phyloP scores from a whole-genome alignment of 2,113 vertebrate genomes.

The Laticauda laticaudata region DNA sequence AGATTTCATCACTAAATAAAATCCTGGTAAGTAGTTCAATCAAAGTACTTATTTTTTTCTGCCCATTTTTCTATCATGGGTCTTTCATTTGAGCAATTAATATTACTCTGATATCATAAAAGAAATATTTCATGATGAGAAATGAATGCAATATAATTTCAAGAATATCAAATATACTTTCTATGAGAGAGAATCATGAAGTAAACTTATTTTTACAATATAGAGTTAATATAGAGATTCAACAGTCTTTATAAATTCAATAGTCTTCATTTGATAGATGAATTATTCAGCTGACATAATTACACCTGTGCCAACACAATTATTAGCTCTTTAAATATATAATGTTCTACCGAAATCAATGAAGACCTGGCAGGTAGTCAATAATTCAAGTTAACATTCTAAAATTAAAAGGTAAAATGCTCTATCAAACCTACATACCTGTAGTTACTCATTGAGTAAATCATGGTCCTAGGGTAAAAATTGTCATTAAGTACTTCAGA shows the following conservation, averaged over 20 bases:
- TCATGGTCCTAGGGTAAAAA: background rate
- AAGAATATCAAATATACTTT: background rate
- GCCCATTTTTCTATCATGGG: background rate
- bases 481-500: slow-evolving; percentile 14
- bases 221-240: background rate
- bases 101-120: background rate
- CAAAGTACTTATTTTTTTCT: background rate
- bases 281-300: slow-evolving; percentile 1
- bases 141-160: background rate
- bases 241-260: background rate
- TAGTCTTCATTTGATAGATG: background rate
- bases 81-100: background rate
- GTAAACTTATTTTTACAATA: background rate
- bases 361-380: slow-evolving; percentile 3
- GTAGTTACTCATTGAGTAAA: background rate
- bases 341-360: slow-evolving; percentile 4
- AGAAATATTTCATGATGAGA: background rate
- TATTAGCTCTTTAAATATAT: background rate
- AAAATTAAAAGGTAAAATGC: background rate
- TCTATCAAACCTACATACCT: background rate
- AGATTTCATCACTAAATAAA: background rate
- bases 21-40: background rate
- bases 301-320: background rate
- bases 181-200: background rate
- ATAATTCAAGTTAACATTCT: slow-evolving; percentile 12